Evolutionary conservation across 1,140 invertebrate species (phyloP), one percentile per base, ranked within the genome.

Genomic region (Charaxes varanes): DNA sequence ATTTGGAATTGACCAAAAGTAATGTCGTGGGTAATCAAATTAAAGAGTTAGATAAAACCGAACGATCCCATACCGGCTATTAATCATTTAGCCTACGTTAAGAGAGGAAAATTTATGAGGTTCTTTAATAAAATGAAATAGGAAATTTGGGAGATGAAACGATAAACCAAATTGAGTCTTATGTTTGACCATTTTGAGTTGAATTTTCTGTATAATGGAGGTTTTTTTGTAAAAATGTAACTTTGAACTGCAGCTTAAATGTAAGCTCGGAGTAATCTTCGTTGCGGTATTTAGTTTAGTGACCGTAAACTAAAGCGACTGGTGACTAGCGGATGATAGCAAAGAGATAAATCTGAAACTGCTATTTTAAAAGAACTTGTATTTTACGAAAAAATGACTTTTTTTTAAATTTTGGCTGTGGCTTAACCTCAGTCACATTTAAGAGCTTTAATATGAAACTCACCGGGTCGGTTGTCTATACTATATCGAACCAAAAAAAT

Each of bases 21-120:
- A 44, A 56, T 50, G 45, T 14, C 40, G 44, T 40, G 31, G 27
- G 43, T 64, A 61, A 61, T 57, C 47, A 53, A 55, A 54, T 60
- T 52, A 56, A 42, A 19, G 28, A 41, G 41, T 41, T 57, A 44
- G 50, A 52, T 58, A 58, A 58, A 61, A 56, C 45, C 33, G 23
- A 50, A 12, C 36, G 31, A 41, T 45, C 46, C 37, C 53, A 42
- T 19, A 51, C 21, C 17, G 45, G 46, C 48, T 45, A 55, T 54
- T 60, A 55, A 57, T 62, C 49, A 51, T 37, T 32, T 48, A 51
- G 27, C 14, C 16, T 21, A 36, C 19, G 24, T 35, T 44, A 23
- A 21, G 28, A 38, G 28, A 17, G 28, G 15, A 10, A 31, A 31
- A 31, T 31, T 28, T 28, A 28, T 16, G 23, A 26, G 23, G 23